These are phyloP conservation scores for Charaxes varanes DNA, from an alignment of 1,140 invertebrate species.

Conservation along the genomic window DNA sequence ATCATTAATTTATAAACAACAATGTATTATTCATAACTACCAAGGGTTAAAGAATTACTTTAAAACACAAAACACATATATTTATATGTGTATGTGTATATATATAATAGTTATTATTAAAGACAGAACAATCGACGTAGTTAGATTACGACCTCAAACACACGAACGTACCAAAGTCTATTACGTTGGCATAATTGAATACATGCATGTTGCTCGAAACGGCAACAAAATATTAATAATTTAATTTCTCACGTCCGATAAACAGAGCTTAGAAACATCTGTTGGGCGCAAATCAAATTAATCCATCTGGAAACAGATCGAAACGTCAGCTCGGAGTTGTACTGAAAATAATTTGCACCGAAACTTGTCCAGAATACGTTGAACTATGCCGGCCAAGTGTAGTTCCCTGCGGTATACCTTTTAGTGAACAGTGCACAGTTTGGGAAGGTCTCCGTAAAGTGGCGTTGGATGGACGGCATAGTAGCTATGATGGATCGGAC, in stretches of 20 bases:
- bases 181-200: no score
- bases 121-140: no score
- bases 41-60: no score
- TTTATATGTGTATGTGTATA: no score
- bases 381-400: conserved; percentile 20
- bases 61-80: no score
- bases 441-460: conserved; percentile 27
- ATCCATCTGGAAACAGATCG: conserved; percentile 70
- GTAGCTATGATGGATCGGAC: conserved; percentile 61
- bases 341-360: conserved; percentile 65
- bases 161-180: no score
- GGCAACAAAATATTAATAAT: conserved; percentile 27
- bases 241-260: conserved; percentile 42
- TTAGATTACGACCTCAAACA: no score
- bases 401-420: conserved; percentile 9
- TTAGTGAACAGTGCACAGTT: conserved; percentile 7
- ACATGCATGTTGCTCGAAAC: conserved; percentile 5
- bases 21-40: no score
- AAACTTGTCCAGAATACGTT: conserved; percentile 31
- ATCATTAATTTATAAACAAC: no score
- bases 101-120: no score
- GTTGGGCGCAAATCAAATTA: conserved; percentile 67
- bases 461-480: conserved; percentile 40
- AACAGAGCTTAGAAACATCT: conserved; percentile 54
- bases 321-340: conserved; percentile 64